Evolutionary conservation across 2,113 vertebrate genomes (phyloP), one percentile per base, ranked within the genome.

Genomic region (Aspiorhynchus laticeps): DNA sequence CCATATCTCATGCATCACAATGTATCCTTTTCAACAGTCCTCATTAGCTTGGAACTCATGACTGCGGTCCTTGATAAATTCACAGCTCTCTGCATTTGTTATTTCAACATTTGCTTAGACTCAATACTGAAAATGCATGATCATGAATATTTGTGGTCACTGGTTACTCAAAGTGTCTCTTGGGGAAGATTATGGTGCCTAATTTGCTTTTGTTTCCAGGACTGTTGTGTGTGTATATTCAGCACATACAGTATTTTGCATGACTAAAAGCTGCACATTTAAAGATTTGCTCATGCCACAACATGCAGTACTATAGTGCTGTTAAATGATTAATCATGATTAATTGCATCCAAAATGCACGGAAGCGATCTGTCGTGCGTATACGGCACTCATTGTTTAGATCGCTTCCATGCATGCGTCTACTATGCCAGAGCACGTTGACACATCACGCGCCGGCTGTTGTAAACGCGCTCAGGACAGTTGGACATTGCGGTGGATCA

Each of bases 21-120:
- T 63, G 56, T 61, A 24, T 80, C 0, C 26, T 51, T 46, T 76
- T 80, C 51, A 38, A 11, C 48, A 5, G 19, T 19, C 78, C 33
- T 41, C 33, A 41, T 63, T 63, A 80, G 79, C 33, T 63, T 78
- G 75, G 46, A 41, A 46, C 75, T 78, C n/a, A 51, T 78, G 26
- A 48, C 75, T 78, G 75, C 12, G 3, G 78, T 56, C 56, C 12
- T 80, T 80, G 79, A 28, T 78, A 43, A 26, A 61, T 80, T 61
- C 24, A n/a, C 31, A 59, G 78, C 36, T 5, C 56, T 63, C 56
- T 61, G 53, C 79, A 80, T 63, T 80, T 80, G 56, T 63, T 80
- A 80, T 80, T 63, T 81, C 56, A 78, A 53, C 75, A 78, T 78
- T 53, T 78, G 75, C 28, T 78, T 46, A 53, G 75, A 53, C n/a